Conservation (phyloP, 1,140 invertebrate genomes). For the Ips typographus region DNA sequence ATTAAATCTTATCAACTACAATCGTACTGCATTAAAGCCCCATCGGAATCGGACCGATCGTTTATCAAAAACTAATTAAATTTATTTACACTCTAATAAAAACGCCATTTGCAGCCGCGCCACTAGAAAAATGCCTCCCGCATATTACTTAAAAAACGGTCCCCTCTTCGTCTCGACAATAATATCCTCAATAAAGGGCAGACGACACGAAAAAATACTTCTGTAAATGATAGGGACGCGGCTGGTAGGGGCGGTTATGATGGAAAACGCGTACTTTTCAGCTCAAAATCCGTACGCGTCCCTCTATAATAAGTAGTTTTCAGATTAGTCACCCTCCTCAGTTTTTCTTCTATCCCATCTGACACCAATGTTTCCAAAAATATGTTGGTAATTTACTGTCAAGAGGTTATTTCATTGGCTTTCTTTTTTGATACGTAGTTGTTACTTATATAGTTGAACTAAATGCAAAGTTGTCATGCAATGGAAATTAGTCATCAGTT, state of each 20-base stretch:
- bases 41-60: conserved; percentile 22
- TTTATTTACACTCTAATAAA: conserved; percentile 36
- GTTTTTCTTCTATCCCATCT: too few species aligned
- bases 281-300: too few species aligned
- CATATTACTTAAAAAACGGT: conserved; percentile 35
- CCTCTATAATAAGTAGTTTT: too few species aligned
- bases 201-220: conserved; percentile 32
- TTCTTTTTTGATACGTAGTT: too few species aligned
- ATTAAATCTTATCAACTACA: conserved; percentile 24
- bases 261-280: conserved; percentile 32
- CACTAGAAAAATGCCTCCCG: conserved; percentile 24
- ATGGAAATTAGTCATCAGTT: too few species aligned
- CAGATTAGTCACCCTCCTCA: too few species aligned
- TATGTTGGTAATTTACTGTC: too few species aligned
- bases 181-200: conserved; percentile 29
- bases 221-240: conserved; percentile 28
- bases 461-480: too few species aligned
- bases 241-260: conserved; percentile 6
- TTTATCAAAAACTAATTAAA: conserved; percentile 37
- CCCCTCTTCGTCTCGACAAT: conserved; percentile 2
- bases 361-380: too few species aligned
- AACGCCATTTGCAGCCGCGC: conserved; percentile 33
- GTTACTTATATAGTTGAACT: too few species aligned
- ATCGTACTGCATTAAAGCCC: conserved; percentile 18
- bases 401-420: too few species aligned